These are phyloP conservation scores for Drosophila biarmipes DNA, from an alignment of 1,140 invertebrate genomes.

Conservation along the genomic window DNA sequence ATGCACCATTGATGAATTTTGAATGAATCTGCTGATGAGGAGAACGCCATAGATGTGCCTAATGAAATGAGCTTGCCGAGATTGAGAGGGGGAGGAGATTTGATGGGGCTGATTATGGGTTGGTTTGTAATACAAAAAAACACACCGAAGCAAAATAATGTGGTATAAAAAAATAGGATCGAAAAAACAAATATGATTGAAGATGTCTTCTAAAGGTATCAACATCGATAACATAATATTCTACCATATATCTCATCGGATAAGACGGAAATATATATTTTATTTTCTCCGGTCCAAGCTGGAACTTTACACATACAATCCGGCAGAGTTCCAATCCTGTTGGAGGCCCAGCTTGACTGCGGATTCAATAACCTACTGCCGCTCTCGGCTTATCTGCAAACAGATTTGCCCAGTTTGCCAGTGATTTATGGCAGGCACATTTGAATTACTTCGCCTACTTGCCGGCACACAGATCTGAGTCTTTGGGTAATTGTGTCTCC, in stretches of 20 bases:
- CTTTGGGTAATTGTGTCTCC: conserved; percentile 57
- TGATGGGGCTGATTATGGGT: conserved; percentile 20
- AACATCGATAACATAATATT: too few species aligned
- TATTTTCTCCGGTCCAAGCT: neutral
- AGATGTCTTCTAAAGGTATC: too few species aligned
- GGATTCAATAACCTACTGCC: conserved; percentile 40
- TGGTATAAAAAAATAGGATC: too few species aligned
- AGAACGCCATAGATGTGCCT: conserved; percentile 26
- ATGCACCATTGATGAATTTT: conserved; percentile 45
- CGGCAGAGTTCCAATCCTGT: neutral
- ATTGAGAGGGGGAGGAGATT: neutral
- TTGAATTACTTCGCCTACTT: conserved; percentile 66
- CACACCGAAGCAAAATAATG: neutral
- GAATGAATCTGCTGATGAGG: conserved; percentile 38
- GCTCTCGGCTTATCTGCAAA: conserved; percentile 36
- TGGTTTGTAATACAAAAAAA: neutral
- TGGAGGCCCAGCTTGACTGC: conserved; percentile 2
- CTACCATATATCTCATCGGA: too few species aligned
- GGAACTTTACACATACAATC: neutral
- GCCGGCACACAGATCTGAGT: conserved; percentile 32
- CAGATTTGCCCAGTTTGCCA: conserved; percentile 40
- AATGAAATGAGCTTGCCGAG: conserved; percentile 15
- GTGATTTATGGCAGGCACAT: conserved; percentile 62
- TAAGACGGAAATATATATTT: too few species aligned
- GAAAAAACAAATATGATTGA: too few species aligned